Evolutionary conservation across 2,113 vertebrate species (phyloP).

Genomic region (pig (Sus scrofa)): T2T-Sscrofa CM000829.6:34664501-34665000

Average conservation of each 20-base stretch:
- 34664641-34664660: too few relatives aligned
- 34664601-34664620: too few relatives aligned
- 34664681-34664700: too few relatives aligned
- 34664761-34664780: too few relatives aligned
- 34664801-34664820: neutral
- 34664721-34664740: too few relatives aligned
- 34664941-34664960: neutral
- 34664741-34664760: too few relatives aligned
- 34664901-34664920: conserved; percentile 18
- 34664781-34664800: neutral
- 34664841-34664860: neutral
- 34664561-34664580: too few relatives aligned
- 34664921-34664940: neutral
- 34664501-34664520: neutral
- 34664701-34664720: too few relatives aligned
- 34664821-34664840: neutral
- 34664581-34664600: too few relatives aligned
- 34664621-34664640: too few relatives aligned
- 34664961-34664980: neutral
- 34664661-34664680: too few relatives aligned
- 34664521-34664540: neutral
- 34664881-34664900: conserved; percentile 18
- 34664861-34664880: neutral
- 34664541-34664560: neutral
- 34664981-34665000: conserved; percentile 24